A percentile compares a stretch with the other conserved stretches of the same genome.
These are phyloP conservation scores for Picathartes gymnocephalus DNA, from an alignment of 2,113 vertebrate genomes.

Conservation along the genomic window DNA sequence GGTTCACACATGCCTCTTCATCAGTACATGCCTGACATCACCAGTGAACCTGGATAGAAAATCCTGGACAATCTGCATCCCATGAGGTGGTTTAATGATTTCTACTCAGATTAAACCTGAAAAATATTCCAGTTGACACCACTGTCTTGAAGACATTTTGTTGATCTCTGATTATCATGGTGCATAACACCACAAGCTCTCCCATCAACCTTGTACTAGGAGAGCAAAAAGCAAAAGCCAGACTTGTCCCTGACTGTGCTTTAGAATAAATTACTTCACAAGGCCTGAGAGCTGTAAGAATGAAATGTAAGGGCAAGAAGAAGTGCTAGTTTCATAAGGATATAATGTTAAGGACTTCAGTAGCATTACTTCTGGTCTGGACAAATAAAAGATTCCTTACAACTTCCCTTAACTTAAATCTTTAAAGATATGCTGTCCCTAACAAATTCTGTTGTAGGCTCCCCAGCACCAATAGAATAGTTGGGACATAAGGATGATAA, in stretches of 20 bases:
- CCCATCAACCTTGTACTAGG: background rate
- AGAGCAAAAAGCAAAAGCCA: background rate
- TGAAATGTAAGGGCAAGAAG: background rate
- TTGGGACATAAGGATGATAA: background rate
- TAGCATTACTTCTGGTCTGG: background rate
- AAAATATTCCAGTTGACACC: background rate
- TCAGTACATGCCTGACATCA: fast-evolving
- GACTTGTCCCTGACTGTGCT: background rate
- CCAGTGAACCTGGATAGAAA: background rate
- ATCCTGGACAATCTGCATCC: background rate
- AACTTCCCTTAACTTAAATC: background rate
- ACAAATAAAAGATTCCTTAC: background rate
- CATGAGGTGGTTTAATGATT: background rate
- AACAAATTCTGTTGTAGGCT: background rate
- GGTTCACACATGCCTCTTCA: background rate
- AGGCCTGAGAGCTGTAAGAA: background rate
- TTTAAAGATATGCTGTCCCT: background rate
- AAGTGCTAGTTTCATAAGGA: background rate
- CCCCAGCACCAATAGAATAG: background rate
- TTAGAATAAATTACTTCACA: background rate
- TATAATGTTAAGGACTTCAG: background rate
- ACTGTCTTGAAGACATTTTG: background rate
- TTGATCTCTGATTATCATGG: background rate
- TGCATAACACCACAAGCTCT: background rate
- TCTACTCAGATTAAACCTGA: background rate